Percentiles rank a stretch among this genome's conserved stretches.
Evolutionary conservation across 2,113 vertebrate species (phyloP).

Genomic region (Nematolebias whitei): DNA sequence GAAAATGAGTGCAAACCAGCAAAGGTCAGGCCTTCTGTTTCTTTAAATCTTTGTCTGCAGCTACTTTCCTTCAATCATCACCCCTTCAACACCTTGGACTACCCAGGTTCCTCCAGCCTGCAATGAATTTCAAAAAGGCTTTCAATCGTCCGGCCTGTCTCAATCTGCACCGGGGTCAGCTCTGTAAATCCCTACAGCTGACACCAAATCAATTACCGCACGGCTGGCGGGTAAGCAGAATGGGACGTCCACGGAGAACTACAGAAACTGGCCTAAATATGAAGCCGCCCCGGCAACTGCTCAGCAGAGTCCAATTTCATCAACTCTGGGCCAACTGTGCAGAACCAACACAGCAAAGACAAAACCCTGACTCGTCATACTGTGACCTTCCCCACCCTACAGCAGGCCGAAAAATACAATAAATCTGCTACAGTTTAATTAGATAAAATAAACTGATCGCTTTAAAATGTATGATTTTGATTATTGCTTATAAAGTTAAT

Average conservation of each 20-base stretch:
- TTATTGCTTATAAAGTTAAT: too few relatives aligned
- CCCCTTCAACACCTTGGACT: conserved; percentile 36
- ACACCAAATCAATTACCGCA: conserved; percentile 76
- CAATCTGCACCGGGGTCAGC: conserved; percentile 64
- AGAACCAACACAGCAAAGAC: conserved; percentile 34
- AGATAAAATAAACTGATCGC: too few relatives aligned
- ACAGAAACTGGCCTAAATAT: conserved; percentile 60
- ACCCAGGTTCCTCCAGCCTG: conserved; percentile 37
- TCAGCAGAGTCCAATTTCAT: conserved; percentile 53
- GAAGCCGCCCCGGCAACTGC: conserved; percentile 33
- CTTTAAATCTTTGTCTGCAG: conserved; percentile 39
- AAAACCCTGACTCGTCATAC: background rate
- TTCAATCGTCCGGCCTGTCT: conserved; percentile 61
- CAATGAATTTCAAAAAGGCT: conserved; percentile 68
- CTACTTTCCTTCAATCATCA: conserved; percentile 49
- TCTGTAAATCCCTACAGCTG: conserved; percentile 70
- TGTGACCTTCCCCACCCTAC: background rate
- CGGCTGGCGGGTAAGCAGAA: conserved; percentile 69
- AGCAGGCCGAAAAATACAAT: background rate
- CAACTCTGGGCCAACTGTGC: conserved; percentile 29
- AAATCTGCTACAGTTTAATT: too few relatives aligned
- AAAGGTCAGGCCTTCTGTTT: conserved; percentile 23
- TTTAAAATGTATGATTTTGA: too few relatives aligned
- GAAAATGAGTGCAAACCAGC: conserved; percentile 30
- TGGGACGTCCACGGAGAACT: conserved; percentile 56